A percentile compares a stretch with the other conserved stretches of the same genome.
These are phyloP conservation scores for Rattus norvegicus DNA, from an alignment of 2,113 vertebrate species.

Conservation along the genomic window DNA sequence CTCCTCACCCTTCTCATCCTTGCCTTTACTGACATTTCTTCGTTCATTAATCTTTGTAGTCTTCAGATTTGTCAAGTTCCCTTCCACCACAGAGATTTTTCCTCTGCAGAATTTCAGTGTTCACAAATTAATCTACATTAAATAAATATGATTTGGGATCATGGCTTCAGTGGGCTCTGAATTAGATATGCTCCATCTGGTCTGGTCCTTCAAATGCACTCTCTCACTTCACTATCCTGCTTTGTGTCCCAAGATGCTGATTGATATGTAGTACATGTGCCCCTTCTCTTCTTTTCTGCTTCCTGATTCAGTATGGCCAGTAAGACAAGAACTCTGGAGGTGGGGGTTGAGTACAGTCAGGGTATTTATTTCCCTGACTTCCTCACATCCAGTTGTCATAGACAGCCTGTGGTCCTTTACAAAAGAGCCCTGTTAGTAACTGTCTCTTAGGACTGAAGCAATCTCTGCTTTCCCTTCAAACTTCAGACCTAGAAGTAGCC, in stretches of 20 bases:
- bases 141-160: neutral
- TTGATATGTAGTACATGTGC: neutral
- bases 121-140: neutral
- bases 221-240: neutral
- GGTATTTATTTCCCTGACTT: neutral
- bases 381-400: neutral
- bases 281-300: neutral
- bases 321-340: neutral
- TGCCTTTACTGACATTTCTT: neutral
- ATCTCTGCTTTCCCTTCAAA: neutral
- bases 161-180: neutral
- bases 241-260: neutral
- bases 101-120: neutral
- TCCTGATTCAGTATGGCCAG: neutral
- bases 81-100: neutral
- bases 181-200: neutral
- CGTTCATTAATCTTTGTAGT: neutral
- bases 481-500: neutral
- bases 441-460: neutral
- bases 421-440: neutral
- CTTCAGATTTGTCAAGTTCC: neutral
- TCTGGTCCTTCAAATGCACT: neutral
- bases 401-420: neutral
- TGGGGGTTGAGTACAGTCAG: neutral
- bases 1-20: neutral